These are phyloP conservation scores for Nyctereutes procyonoides DNA, from an alignment of 2,113 vertebrate genomes.

Conservation along the genomic window DNA sequence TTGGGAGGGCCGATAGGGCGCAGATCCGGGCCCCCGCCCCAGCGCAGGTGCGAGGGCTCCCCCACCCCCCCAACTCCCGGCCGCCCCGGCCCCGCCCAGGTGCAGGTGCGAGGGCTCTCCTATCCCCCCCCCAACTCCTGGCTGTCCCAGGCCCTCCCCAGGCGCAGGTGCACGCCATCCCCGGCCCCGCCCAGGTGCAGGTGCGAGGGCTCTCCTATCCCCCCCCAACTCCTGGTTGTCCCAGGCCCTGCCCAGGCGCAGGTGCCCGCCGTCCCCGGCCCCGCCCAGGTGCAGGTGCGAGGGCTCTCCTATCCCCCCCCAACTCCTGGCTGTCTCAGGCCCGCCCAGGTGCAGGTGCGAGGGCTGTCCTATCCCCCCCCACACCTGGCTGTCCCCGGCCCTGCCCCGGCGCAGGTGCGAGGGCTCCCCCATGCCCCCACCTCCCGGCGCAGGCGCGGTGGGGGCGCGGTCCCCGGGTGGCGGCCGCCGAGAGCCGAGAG, in stretches of 20 bases:
- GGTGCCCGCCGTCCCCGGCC: not conserved
- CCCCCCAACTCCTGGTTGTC: not conserved
- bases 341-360: not conserved
- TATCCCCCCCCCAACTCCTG: not conserved
- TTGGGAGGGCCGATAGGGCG: fast-evolving
- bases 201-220: not conserved
- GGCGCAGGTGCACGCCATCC: not conserved
- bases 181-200: no score
- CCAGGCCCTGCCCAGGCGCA: not conserved
- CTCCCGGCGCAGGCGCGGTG: no score
- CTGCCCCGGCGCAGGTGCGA: not conserved
- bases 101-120: not conserved
- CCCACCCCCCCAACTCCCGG: no score
- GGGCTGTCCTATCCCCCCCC: no score
- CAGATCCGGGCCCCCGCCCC: not conserved
- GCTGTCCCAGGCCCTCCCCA: not conserved
- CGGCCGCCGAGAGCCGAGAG: not conserved
- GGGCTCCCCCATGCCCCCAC: no score
- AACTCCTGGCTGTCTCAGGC: no score
- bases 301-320: no score
- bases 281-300: not conserved
- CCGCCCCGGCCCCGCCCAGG: not conserved
- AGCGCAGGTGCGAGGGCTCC: not conserved
- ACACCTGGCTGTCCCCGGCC: not conserved
- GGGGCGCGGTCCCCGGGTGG: not conserved